phyloP scores from a whole-genome alignment of 2,113 vertebrate species.

The Megalops atlanticus region DNA sequence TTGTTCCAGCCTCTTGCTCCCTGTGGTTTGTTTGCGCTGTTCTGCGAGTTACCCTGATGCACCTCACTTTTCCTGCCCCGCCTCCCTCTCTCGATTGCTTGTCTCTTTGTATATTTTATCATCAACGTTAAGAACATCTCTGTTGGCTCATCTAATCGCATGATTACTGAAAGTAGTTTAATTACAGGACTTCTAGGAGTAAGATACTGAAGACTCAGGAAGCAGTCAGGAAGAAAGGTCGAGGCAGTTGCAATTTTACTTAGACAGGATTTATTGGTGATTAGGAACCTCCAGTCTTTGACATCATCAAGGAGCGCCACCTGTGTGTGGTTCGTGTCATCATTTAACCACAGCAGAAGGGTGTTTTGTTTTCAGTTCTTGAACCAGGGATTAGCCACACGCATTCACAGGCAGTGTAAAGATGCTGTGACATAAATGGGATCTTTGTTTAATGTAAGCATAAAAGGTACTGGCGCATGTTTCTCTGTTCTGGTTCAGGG shows the following conservation, averaged over 20 bases:
- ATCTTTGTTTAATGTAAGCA: not conserved
- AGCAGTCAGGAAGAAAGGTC: not conserved
- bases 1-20: no score
- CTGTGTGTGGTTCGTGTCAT: not conserved
- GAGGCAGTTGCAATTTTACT: not conserved
- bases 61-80: no score
- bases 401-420: not conserved
- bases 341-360: not conserved
- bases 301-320: constrained; percentile 4
- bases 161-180: not conserved
- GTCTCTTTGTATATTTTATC: not conserved
- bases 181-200: not conserved
- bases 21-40: no score
- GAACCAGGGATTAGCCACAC: not conserved
- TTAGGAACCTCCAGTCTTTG: not conserved
- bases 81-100: not conserved
- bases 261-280: not conserved
- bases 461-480: no score
- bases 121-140: not conserved
- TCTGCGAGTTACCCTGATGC: no score
- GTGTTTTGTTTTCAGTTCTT: not conserved
- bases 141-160: not conserved
- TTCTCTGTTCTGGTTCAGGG: no score
- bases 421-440: not conserved
- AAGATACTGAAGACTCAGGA: not conserved